Evolutionary conservation across 2,113 vertebrate species (phyloP).

Genomic region (Sardina pilchardus): DNA sequence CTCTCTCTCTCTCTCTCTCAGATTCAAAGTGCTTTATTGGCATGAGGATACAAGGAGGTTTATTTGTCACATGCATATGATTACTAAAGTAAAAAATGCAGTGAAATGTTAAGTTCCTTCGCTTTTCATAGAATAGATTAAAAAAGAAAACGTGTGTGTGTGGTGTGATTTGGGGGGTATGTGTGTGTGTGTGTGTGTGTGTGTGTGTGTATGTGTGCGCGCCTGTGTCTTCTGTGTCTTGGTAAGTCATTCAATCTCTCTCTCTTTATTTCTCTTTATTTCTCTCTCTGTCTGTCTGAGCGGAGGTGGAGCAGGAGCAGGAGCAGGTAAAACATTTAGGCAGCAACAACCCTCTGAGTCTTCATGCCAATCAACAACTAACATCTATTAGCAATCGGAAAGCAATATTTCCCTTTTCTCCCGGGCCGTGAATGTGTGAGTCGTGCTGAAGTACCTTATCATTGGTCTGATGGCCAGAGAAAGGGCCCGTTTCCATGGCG

Average conservation of each 20-base stretch:
- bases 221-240: too few species aligned
- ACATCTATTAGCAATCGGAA: conserved; percentile 74
- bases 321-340: conserved; percentile 58
- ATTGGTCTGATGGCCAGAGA: conserved; percentile 72
- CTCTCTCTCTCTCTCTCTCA: neutral
- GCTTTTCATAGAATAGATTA: too few species aligned
- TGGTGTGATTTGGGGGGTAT: too few species aligned
- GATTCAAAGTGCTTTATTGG: too few species aligned
- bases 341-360: conserved; percentile 56
- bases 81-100: too few species aligned
- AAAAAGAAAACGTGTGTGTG: too few species aligned
- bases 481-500: conserved; percentile 74
- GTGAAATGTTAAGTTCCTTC: too few species aligned
- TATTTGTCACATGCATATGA: too few species aligned
- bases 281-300: neutral
- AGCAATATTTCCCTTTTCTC: conserved; percentile 77
- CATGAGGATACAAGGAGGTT: too few species aligned
- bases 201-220: too few species aligned
- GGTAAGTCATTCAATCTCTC: too few species aligned
- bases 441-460: conserved; percentile 79
- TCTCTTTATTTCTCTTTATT: neutral
- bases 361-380: conserved; percentile 72
- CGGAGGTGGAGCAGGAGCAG: conserved; percentile 22
- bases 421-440: conserved; percentile 75
- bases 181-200: too few species aligned